Base-by-base conservation (phyloP, 1,140 invertebrate genomes). In the Trichomalopsis sarcophagae region DNA sequence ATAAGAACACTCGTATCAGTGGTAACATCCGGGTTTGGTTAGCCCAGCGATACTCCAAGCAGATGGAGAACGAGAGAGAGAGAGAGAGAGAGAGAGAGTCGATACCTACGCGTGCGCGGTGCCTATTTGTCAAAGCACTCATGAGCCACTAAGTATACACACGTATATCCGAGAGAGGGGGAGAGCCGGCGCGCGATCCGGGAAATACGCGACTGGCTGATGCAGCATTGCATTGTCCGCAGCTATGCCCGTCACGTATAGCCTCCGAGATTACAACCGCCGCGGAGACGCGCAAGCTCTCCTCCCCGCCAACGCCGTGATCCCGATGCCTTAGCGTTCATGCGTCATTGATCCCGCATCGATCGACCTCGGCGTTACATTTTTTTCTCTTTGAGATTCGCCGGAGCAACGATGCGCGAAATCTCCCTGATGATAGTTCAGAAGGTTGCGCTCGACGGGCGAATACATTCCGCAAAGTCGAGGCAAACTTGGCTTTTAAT, bases 81-180 rank as follows among this genome's bases (percentile, higher is more conserved):
- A 36, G 33, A 36, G 33, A 36, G 33, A 36, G 33, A 36, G 2
- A 36, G 2, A 36, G 33, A 36, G 33, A 36, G 5, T 4, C 33
- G 33, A 44, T 71, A 71, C 10, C 7, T 27, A 71, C 23, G 6
- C 23, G 68, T 71, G 30, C 30, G 27, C 23, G 23, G 3, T 33
- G 68, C 68, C 68, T 33, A 69, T 69, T 80, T 80, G 66, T 80
- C 78, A 80, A 69, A 69, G 40, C 62, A 69, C 78, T 80, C 66
- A 33, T 62, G 78, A 47, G 27, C 66, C n/a, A 47, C 78, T 80
- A 69, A 68, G 78, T 69, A 62, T 69, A 69, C 66, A 27, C 76
- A 62, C 76, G 47, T 77, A 75, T 10, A 71, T 71, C 69, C 27
- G 21, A 69, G 23, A 13, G 68, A 69, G 68, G 0, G 33, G 5